Conservation (phyloP, 2,888 invertebrate species). For the Dusona sp. region DNA sequence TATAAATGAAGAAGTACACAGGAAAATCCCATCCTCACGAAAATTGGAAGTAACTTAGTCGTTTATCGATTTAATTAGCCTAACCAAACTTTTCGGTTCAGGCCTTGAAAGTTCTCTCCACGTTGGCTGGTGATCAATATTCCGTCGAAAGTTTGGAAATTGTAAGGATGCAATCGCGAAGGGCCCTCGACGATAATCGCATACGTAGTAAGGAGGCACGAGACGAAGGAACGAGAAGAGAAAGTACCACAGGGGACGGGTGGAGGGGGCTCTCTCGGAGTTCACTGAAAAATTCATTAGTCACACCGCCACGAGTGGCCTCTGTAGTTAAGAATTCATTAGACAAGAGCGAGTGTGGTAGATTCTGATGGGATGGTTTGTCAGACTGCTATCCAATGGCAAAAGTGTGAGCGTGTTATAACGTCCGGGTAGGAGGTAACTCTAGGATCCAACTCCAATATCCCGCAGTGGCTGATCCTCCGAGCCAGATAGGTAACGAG, state of each 20-base stretch:
- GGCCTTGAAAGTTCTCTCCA: not conserved
- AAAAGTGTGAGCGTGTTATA: conserved; percentile 31
- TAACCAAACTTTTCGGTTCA: not conserved
- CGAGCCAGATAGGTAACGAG: conserved; percentile 59
- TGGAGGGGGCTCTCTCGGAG: not conserved
- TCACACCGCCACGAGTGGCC: conserved; percentile 40
- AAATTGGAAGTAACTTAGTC: not conserved
- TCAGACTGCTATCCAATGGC: conserved; percentile 35
- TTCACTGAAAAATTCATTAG: conserved; percentile 64
- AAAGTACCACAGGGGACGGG: not conserved
- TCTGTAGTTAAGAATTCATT: conserved; percentile 62
- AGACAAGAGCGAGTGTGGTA: conserved; percentile 44
- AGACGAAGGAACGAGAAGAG: conserved; percentile 5
- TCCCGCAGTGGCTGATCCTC: conserved; percentile 29
- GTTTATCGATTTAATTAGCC: not conserved
- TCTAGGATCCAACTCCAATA: conserved; percentile 50
- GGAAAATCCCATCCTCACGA: not conserved
- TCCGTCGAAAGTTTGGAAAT: not conserved
- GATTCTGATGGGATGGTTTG: conserved; percentile 47
- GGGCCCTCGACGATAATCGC: not conserved
- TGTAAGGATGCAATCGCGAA: not conserved
- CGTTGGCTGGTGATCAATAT: conserved; percentile 2
- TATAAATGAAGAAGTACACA: not conserved
- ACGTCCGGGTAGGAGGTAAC: conserved; percentile 37
- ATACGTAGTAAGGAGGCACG: conserved; percentile 20